phyloP scores from a whole-genome alignment of 2,888 invertebrate species.

The Macrophya annulata region DNA sequence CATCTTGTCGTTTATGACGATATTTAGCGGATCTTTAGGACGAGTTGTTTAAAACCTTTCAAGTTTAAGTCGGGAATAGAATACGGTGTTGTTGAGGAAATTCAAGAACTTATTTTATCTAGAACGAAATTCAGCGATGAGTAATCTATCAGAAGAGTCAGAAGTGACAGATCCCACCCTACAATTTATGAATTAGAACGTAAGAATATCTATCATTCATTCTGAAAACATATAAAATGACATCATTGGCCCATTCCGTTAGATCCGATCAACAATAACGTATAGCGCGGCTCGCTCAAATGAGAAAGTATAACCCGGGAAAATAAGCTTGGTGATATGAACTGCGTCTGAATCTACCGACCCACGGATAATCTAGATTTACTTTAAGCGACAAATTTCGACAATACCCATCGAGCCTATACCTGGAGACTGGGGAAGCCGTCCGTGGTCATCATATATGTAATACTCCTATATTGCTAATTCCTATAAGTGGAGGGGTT shows the following conservation, averaged over 20 bases:
- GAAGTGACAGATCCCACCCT: constrained; percentile 51
- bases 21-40: neutral
- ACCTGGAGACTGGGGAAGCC: too few species aligned
- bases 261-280: neutral
- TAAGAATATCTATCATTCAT: neutral
- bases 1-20: constrained; percentile 81
- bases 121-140: constrained; percentile 15
- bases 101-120: neutral
- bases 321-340: too few species aligned
- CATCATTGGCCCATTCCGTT: neutral
- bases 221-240: constrained; percentile 27
- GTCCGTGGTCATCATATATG: too few species aligned
- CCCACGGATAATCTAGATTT: too few species aligned
- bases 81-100: neutral
- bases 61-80: too few species aligned
- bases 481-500: too few species aligned
- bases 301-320: too few species aligned
- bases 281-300: too few species aligned
- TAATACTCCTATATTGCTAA: too few species aligned
- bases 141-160: neutral
- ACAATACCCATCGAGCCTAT: too few species aligned
- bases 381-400: too few species aligned
- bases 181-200: constrained; percentile 33
- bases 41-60: neutral
- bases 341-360: too few species aligned